These are phyloP conservation scores for Notolepis coatsorum DNA, from an alignment of 2,797 vertebrate genomes.

Conservation along the genomic window DNA sequence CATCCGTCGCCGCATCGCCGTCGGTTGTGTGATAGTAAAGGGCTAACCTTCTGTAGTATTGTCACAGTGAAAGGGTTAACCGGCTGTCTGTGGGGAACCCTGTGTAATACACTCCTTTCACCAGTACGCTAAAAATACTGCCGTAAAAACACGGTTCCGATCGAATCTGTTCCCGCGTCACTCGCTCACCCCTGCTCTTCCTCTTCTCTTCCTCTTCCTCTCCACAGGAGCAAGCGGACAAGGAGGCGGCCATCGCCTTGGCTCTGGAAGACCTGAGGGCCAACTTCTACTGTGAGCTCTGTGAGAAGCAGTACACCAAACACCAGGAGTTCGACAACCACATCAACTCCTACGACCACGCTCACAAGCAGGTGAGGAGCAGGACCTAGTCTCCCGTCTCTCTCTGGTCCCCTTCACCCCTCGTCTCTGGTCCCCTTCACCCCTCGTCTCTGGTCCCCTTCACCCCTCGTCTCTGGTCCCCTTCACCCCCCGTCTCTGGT, in stretches of 20 bases:
- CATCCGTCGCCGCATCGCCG: too few species aligned
- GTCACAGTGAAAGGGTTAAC: too few species aligned
- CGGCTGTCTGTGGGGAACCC: too few species aligned
- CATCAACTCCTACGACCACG: conserved; percentile 98
- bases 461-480: too few species aligned
- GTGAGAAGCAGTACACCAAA: conserved; percentile 99
- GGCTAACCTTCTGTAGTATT: too few species aligned
- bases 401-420: too few species aligned
- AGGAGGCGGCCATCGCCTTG: conserved; percentile 98
- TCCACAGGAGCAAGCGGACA: conserved; percentile 94
- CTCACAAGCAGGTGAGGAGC: conserved; percentile 94
- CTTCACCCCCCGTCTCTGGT: too few species aligned
- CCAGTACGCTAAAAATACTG: background rate
- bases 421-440: too few species aligned
- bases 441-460: too few species aligned
- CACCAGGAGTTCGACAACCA: conserved; percentile 99
- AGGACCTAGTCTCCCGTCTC: background rate
- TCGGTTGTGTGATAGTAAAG: too few species aligned
- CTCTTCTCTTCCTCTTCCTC: background rate
- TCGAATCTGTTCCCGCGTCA: background rate
- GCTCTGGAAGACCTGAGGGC: conserved; percentile 97
- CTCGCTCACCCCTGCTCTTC: background rate
- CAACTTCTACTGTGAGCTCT: conserved; percentile 99
- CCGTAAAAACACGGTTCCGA: background rate
- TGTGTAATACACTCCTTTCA: too few species aligned